Evolutionary conservation across 2,888 invertebrate genomes (phyloP), one percentile per base, ranked within the genome.

Genomic region (Opisthograptis luteolata): DNA sequence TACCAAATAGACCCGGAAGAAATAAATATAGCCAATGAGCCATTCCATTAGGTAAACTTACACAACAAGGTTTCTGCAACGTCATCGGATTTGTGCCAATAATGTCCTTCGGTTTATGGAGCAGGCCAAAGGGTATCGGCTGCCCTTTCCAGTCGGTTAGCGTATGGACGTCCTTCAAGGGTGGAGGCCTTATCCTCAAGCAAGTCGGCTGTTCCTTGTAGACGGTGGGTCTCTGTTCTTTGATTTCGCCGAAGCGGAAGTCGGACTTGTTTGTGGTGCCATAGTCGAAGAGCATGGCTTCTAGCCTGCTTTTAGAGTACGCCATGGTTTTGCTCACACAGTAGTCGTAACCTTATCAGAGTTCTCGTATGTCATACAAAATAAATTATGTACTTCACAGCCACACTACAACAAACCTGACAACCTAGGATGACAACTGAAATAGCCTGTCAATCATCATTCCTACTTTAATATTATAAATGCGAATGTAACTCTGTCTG

Each of bases 91-190:
- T 66, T 0, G 70, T 76, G 2, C 61, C 40, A 2, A 70, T 25
- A 3, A 81, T 68, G 0, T 66, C 62, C 13, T 74, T 76, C 0
- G 65, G 69, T 6, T 51, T 64, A 13, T 73, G 71, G 22, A 76
- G 55, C 27, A 80, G 43, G 43, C 54, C 54, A 44, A 85, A 84
- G 0, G 81, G 78, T 1, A 79, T 61, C 0, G 46, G 31, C 0
- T 45, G 40, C 0, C 28, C 41, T 22, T 61, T 71, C 76, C 79
- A 79, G 1, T 62, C 50, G 0, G 63, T 61, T 10, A 86, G 36
- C 0, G 84, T 76, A 22, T 84, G 79, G 0, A 72, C 36, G 12
- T 79, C 66, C 27, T 80, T 83, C 0, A 78, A 35, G 0, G 71
- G 68, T 0, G 47, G 58, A 7, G 58, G 62, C 4, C 49, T 50